phyloP scores from a whole-genome alignment of 2,888 invertebrate species.

The Tiliacea aurago region DNA sequence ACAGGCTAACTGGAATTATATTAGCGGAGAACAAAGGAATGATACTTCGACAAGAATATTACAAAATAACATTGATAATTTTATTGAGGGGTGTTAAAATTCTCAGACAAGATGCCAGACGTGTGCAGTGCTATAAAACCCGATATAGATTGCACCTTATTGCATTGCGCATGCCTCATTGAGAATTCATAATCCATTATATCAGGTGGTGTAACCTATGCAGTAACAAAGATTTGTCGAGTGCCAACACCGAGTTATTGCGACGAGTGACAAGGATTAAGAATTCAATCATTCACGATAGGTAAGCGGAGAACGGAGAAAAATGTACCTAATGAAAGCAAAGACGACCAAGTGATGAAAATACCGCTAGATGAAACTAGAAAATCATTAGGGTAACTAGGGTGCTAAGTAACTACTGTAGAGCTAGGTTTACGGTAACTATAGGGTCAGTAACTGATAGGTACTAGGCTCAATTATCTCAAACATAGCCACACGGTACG shows the following conservation, averaged over 20 bases:
- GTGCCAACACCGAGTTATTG: constrained; percentile 25
- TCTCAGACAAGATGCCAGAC: constrained; percentile 45
- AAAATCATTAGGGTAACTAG: too few relatives aligned
- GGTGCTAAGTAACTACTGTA: too few relatives aligned
- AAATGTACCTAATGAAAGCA: too few relatives aligned
- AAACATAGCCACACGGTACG: too few relatives aligned
- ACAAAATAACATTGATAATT: constrained; percentile 23
- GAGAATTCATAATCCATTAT: constrained; percentile 29
- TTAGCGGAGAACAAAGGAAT: constrained; percentile 16
- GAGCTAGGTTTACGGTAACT: too few relatives aligned
- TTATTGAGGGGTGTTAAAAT: constrained; percentile 34
- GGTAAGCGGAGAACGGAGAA: background rate
- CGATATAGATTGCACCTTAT: constrained; percentile 33
- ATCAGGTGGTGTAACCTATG: constrained; percentile 47
- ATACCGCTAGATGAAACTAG: too few relatives aligned
- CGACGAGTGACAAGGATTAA: constrained; percentile 30
- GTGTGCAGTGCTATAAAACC: constrained; percentile 29
- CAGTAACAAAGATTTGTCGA: constrained; percentile 26
- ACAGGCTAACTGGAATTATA: background rate
- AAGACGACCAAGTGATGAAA: too few relatives aligned
- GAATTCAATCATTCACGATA: background rate
- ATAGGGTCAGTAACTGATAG: too few relatives aligned
- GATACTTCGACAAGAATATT: constrained; percentile 6
- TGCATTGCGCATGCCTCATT: constrained; percentile 34
- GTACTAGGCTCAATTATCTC: too few relatives aligned